Base-by-base conservation (phyloP, 2,888 invertebrate species). In the Lamellibrachia satsuma region DNA sequence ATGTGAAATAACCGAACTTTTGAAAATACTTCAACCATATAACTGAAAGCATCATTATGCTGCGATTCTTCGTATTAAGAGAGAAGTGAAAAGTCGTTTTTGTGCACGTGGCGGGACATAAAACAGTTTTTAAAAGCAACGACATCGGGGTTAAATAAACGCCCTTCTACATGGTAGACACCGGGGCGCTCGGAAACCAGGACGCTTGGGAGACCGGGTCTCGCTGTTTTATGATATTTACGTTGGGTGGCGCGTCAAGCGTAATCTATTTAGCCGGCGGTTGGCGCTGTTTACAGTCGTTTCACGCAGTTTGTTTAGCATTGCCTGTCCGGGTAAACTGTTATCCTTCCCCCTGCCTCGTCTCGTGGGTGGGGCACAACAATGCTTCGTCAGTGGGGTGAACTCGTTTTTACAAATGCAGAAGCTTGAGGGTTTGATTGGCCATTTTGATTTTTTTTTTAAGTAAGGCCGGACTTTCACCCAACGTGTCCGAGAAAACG, bases 241-340 rank as follows among this genome's bases (percentile, higher is more conserved):
- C 75, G 75, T 75, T 75, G 75, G 75, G 75, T 75, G 75, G 75
- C 75, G 75, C 75, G 75, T 75, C 75, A n/a, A 22, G 7, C 75
- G 75, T 22, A 22, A 75, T 75, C 75, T 75, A 22, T 75, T n/a
- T 75, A 6, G 22, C 75, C 75, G 75, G 15, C 75, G n/a, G 15
- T 75, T n/a, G 75, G 22, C 22, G 75, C 75, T 75, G 75, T 75
- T 75, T 75, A 75, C n/a, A 75, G 22, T n/a, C 75, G 75, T 75
- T n/a, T 75, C 75, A 75, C 75, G n/a, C 22, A n/a, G 75, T 75
- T 75, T 75, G 75, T 75, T 75, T 75, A 75, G 75, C 75, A 75
- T 75, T 75, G 75, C 75, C 75, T 75, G 75, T 3, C n/a, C 75
- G 75, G 22, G 75, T 75, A 75, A 75, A 75, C 75, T 75, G 75